Conservation (phyloP, 2,113 vertebrate genomes). For the Ondatra zibethicus region DNA sequence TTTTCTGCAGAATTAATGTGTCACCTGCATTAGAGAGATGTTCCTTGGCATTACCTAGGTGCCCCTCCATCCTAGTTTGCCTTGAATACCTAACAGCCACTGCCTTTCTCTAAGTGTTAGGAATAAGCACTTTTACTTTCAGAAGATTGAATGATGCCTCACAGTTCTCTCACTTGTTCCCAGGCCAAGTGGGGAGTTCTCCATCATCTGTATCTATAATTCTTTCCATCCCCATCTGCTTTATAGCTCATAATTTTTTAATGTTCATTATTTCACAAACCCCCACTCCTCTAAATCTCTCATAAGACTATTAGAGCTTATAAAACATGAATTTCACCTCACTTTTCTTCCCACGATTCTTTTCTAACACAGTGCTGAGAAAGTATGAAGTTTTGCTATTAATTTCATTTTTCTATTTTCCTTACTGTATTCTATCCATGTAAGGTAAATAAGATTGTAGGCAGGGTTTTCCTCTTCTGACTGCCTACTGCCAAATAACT, state of each 20-base stretch:
- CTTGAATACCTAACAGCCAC: not conserved
- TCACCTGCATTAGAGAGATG: not conserved
- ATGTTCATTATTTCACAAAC: slow-evolving; percentile 11
- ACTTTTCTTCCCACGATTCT: not conserved
- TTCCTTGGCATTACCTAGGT: not conserved
- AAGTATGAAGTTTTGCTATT: not conserved
- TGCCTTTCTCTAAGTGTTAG: not conserved
- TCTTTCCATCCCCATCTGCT: not conserved
- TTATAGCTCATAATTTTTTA: not conserved
- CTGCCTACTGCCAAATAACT: too few relatives aligned
- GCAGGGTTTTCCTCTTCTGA: too few relatives aligned
- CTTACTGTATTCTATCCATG: not conserved
- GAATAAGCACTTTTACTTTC: not conserved
- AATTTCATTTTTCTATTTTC: not conserved
- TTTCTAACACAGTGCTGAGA: not conserved
- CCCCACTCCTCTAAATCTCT: not conserved
- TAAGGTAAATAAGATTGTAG: not conserved
- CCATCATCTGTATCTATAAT: not conserved
- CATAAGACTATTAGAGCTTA: not conserved
- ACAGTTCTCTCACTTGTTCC: not conserved
- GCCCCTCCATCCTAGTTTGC: not conserved
- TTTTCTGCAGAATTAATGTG: not conserved
- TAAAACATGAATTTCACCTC: not conserved
- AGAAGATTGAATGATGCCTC: not conserved
- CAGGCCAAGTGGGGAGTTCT: not conserved